Evolutionary conservation across 2,113 vertebrate species (phyloP).

Genomic region (Otis tarda): DNA sequence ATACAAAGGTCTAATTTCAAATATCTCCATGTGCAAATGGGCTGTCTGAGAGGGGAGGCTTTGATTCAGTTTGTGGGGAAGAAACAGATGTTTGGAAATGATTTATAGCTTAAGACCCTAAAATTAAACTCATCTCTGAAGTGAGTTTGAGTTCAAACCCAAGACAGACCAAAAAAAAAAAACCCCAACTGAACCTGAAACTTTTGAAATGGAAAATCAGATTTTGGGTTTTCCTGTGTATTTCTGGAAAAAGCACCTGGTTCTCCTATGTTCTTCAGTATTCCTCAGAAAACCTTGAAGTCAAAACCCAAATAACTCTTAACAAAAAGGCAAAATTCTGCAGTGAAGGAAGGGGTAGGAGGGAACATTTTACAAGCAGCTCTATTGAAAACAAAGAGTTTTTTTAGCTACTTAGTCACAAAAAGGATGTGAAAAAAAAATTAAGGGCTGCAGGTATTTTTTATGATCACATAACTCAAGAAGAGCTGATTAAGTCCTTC

Average conservation of each 20-base stretch:
- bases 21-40: not conserved
- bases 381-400: conserved; percentile 5
- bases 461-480: conserved; percentile 11
- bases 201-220: not conserved
- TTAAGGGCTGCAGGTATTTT: not conserved
- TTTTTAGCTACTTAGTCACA: not conserved
- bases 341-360: not conserved
- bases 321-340: not conserved
- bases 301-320: conserved; percentile 30
- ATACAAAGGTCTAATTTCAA: not conserved
- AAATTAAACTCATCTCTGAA: not conserved
- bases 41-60: not conserved
- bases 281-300: not conserved
- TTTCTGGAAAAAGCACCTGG: not conserved
- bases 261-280: not conserved
- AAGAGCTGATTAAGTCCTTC: conserved; percentile 15
- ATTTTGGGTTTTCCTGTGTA: not conserved
- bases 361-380: not conserved
- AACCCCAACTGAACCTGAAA: not conserved
- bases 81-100: not conserved
- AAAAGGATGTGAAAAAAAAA: not conserved
- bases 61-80: not conserved
- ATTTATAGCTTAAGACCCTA: not conserved
- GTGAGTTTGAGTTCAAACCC: not conserved
- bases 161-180: not conserved